Evolutionary conservation across 92 coral and sea anemone species (phyloP), one percentile per base, ranked within the genome.

Genomic region (Porites evermanni): DNA sequence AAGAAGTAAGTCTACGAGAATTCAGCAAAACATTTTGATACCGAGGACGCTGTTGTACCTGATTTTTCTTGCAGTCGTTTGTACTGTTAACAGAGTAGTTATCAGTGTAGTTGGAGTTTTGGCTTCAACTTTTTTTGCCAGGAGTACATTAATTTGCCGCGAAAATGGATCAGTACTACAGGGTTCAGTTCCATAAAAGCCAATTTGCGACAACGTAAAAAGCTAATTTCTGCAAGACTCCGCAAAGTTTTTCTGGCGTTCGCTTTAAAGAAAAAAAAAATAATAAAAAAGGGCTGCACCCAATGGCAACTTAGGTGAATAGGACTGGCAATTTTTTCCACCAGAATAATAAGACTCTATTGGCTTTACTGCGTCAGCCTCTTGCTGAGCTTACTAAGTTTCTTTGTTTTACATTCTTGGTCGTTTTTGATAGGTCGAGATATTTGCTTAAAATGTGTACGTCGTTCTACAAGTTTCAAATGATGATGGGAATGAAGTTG

Each of bases 391-490:
- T 56, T 14, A 1, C 16, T 5, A 2, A 10, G n/a, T 8, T 8
- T 21, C n/a, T 29, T 6, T 44, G 19, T 17, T 17, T 53, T 2
- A 1, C 7, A 24, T 70, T 44, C 60, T 38, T 38, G 47, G 7
- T 18, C 56, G n/a, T 8, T n/a, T 12, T 77, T 75, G 19, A 54
- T 78, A 96, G 99, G 92, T 96, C 99, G n/a, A 93, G 99, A 14
- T 96, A 96, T 79, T 94, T 96, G 50, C 92, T 96, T 21, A 95
- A 95, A 77, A 96, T 95, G 98, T 96, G 99, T 32, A 96, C 99
- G 58, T 95, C 98, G 29, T 96, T 96, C 87, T 96, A 96, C 91
- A 96, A 96, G 75, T 96, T 96, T 82, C 99, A 96, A 80, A 93
- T 95, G 92, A 96, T 95, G 94, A 96, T 96, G 99, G 99, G 96